phyloP scores from a whole-genome alignment of 1,140 invertebrate species.

The Samia ricini region DNA sequence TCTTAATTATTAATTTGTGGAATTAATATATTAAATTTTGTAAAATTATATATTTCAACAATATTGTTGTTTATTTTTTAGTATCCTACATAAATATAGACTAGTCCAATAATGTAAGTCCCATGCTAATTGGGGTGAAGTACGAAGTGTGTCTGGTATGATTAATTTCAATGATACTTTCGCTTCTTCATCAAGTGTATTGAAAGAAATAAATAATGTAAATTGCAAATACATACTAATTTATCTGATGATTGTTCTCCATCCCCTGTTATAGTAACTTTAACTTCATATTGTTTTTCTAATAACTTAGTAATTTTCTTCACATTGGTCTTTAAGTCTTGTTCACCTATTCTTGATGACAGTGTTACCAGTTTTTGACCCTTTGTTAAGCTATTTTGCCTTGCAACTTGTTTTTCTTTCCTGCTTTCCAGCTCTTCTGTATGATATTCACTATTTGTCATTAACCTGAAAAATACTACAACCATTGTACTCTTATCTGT shows the following conservation, averaged over 20 bases:
- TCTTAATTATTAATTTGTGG: no score
- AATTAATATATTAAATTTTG: no score
- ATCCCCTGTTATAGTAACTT: conserved; percentile 78
- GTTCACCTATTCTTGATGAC: conserved; percentile 79
- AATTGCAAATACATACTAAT: conserved; percentile 53
- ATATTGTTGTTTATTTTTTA: no score
- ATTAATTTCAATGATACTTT: no score
- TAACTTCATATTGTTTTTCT: conserved; percentile 80
- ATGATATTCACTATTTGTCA: conserved; percentile 68
- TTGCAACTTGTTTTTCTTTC: conserved; percentile 53
- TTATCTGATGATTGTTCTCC: conserved; percentile 58
- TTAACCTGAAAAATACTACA: conserved; percentile 42
- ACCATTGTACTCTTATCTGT: no score
- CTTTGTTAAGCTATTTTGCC: conserved; percentile 63
- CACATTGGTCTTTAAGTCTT: conserved; percentile 80
- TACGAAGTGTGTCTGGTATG: no score
- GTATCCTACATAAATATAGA: no score
- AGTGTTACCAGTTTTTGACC: conserved; percentile 80
- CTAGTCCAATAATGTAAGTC: no score
- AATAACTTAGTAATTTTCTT: conserved; percentile 82
- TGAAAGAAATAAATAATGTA: neutral
- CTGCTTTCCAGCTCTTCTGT: conserved; percentile 64
- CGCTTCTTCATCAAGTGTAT: neutral
- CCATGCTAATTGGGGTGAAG: no score
- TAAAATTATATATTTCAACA: no score